A percentile compares a stretch with the other conserved stretches of the same genome.
phyloP scores from a whole-genome alignment of 2,797 vertebrate species.

The Pangasius djambal region DNA sequence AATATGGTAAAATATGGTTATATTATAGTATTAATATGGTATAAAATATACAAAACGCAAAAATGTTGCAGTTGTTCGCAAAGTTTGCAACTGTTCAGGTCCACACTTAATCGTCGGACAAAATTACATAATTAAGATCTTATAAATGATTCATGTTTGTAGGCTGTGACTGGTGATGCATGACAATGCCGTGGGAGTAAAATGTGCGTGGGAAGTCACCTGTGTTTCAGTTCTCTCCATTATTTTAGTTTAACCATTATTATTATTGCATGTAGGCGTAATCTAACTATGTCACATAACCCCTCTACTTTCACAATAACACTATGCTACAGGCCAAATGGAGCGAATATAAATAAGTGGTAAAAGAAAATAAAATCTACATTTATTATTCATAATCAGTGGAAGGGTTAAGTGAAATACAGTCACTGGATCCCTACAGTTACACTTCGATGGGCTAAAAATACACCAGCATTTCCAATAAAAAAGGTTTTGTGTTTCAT shows the following conservation, averaged over 20 bases:
- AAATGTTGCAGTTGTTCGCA: background rate
- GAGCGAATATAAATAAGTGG: background rate
- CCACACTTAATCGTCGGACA: background rate
- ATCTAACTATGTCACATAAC: background rate
- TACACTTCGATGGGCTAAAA: background rate
- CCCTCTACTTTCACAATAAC: background rate
- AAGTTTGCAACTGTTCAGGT: background rate
- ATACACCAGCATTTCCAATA: slow-evolving; percentile 22
- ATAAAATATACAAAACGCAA: no score
- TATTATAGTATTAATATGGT: no score
- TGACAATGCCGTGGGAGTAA: background rate
- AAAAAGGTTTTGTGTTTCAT: slow-evolving; percentile 24
- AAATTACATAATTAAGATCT: background rate
- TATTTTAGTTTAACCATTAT: background rate
- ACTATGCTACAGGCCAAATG: background rate
- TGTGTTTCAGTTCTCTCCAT: background rate
- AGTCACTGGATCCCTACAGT: background rate
- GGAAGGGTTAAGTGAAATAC: slow-evolving; percentile 8
- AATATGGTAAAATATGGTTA: no score
- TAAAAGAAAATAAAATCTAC: background rate
- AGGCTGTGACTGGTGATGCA: background rate
- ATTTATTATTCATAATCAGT: background rate
- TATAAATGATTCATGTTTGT: background rate
- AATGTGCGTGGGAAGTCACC: background rate
- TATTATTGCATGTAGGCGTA: no score